phyloP scores from a whole-genome alignment of 2,113 vertebrate species.

The Brienomyrus longianalis region DNA sequence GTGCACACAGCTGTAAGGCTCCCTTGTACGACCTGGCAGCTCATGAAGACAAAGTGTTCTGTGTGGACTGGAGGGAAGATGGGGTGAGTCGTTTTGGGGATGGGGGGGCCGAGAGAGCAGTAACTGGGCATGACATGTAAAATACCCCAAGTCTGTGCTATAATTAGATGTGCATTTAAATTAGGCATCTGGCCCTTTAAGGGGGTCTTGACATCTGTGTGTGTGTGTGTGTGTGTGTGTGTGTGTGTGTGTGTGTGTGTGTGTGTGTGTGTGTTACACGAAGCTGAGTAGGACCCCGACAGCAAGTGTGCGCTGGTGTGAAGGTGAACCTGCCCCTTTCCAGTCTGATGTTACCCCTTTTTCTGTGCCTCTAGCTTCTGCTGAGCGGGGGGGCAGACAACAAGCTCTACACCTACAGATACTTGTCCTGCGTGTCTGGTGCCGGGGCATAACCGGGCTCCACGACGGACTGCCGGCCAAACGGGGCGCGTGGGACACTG shows the following conservation, averaged over 20 bases:
- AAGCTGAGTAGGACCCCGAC: neutral
- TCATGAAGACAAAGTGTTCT: constrained; percentile 92
- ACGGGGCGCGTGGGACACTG: neutral
- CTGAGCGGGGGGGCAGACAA: constrained; percentile 95
- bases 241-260: neutral
- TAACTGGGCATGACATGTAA: neutral
- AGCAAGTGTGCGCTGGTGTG: neutral
- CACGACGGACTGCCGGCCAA: no score
- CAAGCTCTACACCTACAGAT: constrained; percentile 91
- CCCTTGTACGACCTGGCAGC: constrained; percentile 93
- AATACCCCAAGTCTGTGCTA: neutral
- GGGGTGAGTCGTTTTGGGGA: constrained; percentile 66
- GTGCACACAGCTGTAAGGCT: constrained; percentile 76
- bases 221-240: neutral
- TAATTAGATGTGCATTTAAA: neutral
- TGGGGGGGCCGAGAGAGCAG: neutral
- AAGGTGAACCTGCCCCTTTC: neutral
- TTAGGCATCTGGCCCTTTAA: neutral
- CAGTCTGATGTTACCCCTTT: neutral
- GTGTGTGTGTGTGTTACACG: neutral
- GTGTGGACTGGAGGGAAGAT: constrained; percentile 90
- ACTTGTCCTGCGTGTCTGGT: constrained; percentile 68
- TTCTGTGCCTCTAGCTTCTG: constrained; percentile 65
- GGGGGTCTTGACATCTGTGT: neutral
- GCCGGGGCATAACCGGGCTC: constrained; percentile 62